phyloP scores from a whole-genome alignment of 1,140 invertebrate species.

The Stegodyphus mimosarum region DNA sequence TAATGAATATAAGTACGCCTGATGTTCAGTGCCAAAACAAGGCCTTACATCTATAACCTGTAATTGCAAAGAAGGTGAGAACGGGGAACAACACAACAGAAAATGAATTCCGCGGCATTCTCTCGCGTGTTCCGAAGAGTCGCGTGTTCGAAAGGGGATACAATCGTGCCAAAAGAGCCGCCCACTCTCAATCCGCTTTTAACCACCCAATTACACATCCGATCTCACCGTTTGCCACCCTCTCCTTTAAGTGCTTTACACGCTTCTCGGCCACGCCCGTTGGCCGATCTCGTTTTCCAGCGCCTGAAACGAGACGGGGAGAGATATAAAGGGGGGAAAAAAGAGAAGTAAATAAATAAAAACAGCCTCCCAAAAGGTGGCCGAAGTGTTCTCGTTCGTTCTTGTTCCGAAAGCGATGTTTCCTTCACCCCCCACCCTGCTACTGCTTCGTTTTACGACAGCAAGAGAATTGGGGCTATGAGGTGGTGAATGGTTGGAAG shows the following conservation, averaged over 20 bases:
- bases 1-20: too few relatives aligned
- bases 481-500: too few relatives aligned
- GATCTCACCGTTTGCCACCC: constrained; percentile 20
- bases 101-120: constrained; percentile 30
- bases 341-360: too few relatives aligned
- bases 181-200: constrained; percentile 60
- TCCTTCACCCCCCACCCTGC: not conserved
- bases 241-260: constrained; percentile 48
- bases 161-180: constrained; percentile 52
- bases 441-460: constrained; percentile 13
- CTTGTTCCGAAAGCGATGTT: not conserved
- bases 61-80: too few relatives aligned
- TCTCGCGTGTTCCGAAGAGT: constrained; percentile 3
- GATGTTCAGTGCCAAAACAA: too few relatives aligned
- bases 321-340: too few relatives aligned
- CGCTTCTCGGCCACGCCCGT: constrained; percentile 45
- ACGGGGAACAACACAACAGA: not conserved
- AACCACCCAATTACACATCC: constrained; percentile 61
- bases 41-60: too few relatives aligned
- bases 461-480: not conserved
- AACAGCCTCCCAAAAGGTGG: too few relatives aligned
- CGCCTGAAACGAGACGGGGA: too few relatives aligned
- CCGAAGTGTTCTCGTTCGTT: not conserved
- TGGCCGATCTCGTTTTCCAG: too few relatives aligned
- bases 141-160: constrained; percentile 24